phyloP scores from a whole-genome alignment of 2,113 vertebrate species.

The Nycticryphes semicollaris region DNA sequence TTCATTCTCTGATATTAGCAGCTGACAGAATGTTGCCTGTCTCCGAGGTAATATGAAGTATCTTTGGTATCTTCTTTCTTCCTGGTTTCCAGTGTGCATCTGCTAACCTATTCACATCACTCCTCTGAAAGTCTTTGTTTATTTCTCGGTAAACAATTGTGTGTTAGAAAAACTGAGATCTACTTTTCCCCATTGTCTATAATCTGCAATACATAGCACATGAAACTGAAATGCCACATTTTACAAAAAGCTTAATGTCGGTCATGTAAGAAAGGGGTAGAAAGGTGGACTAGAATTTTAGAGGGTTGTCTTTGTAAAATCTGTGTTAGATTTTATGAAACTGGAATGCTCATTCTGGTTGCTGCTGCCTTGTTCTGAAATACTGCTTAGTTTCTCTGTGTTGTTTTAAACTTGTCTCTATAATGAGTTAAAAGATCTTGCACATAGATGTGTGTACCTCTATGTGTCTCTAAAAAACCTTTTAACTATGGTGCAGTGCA shows the following conservation, averaged over 20 bases:
- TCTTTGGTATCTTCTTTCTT: neutral
- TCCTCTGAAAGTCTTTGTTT: neutral
- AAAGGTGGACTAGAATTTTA: neutral
- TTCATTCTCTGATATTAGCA: neutral
- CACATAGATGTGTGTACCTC: neutral
- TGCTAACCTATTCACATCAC: neutral
- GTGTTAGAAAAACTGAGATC: neutral
- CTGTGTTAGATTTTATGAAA: neutral
- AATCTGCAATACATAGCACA: neutral
- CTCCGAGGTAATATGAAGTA: neutral
- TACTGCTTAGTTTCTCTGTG: neutral
- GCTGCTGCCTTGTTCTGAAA: neutral
- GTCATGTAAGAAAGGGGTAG: neutral
- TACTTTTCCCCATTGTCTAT: neutral
- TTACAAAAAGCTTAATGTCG: neutral
- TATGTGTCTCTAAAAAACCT: neutral
- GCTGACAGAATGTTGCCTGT: no score
- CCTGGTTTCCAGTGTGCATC: neutral
- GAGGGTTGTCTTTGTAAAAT: no score
- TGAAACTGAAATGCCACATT: neutral
- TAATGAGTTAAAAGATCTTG: neutral
- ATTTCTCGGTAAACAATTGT: neutral
- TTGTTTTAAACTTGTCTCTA: neutral
- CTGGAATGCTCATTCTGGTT: neutral
- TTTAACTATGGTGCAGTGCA: neutral